Conservation (phyloP, 2,113 vertebrate species). For the Nesospiza acunhae region DNA sequence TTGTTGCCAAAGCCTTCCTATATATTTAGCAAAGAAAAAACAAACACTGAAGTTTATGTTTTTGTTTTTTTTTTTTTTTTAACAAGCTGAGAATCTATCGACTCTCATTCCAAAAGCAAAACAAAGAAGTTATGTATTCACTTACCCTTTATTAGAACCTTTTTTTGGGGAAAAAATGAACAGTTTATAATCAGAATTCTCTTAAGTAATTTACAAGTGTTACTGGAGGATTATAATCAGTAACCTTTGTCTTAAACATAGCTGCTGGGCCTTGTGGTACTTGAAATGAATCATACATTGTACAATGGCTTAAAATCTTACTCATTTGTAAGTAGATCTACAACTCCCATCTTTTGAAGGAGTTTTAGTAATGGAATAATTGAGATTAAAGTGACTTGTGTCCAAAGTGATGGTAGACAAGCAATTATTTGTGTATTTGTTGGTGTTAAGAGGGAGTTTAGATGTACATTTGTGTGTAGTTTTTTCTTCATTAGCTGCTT, state of each 20-base stretch:
- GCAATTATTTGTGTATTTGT: neutral
- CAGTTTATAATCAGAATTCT: neutral
- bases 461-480: neutral
- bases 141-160: neutral
- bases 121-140: neutral
- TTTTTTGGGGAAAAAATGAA: neutral
- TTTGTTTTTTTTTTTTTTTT: neutral
- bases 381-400: neutral
- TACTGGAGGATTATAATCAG: neutral
- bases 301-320: neutral
- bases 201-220: neutral
- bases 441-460: neutral
- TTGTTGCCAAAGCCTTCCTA: neutral
- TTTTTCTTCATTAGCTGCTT: neutral
- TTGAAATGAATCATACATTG: neutral
- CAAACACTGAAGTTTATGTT: neutral
- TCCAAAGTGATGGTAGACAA: neutral
- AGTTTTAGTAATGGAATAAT: neutral
- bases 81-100: neutral
- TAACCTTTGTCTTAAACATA: neutral
- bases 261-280: neutral
- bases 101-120: neutral
- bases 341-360: neutral
- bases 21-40: neutral
- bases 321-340: neutral